Base-by-base conservation (phyloP, 2,888 invertebrate species). In the Cosmorhoe ocellata region DNA sequence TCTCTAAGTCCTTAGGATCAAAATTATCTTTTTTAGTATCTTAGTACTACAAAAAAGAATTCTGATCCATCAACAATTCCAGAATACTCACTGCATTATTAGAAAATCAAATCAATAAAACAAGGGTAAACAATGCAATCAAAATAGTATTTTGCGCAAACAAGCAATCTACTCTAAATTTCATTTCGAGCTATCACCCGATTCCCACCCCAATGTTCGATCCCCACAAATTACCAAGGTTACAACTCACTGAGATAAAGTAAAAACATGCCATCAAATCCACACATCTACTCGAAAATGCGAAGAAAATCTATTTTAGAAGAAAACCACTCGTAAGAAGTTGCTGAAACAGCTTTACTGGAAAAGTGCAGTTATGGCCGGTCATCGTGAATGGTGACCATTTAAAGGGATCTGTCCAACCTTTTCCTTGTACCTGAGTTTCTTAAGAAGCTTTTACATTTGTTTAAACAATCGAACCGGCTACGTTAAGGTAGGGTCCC, bases 391-490 rank as follows among this genome's bases (percentile, higher is more conserved):
- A 62, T 70, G 56, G 68, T 71, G 71, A 66, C 66, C 70, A 69
- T 56, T 68, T 79, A 82, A 82, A 81, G 79, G 73, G 51, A n/a
- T 53, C 45, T 18, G 55, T 58, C 69, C 79, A 71, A 69, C 82
- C 82, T 66, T 69, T 83, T 81, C 59, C 75, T 61, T 82, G 82
- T 83, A 81, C 80, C 79, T 80, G 74, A 49, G 28, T 33, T 50
- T 42, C 37, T 53, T 41, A 26, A 9, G 13, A 18, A 14, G 24
- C 30, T 37, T 42, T 13, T 39, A 53, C 42, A 31, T 26, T 28
- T 49, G 36, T 37, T 34, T 34, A 6, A 22, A 11, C 24, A n/a
- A 8, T 8, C 7, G 7, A 24, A 32, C 13, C 6, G 30, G 24
- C 1, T 24, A 7, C 7, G 7, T 7, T 24, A 24, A 24, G 24